phyloP scores from a whole-genome alignment of 2,113 vertebrate genomes.

The Hippocampus barbouri region DNA sequence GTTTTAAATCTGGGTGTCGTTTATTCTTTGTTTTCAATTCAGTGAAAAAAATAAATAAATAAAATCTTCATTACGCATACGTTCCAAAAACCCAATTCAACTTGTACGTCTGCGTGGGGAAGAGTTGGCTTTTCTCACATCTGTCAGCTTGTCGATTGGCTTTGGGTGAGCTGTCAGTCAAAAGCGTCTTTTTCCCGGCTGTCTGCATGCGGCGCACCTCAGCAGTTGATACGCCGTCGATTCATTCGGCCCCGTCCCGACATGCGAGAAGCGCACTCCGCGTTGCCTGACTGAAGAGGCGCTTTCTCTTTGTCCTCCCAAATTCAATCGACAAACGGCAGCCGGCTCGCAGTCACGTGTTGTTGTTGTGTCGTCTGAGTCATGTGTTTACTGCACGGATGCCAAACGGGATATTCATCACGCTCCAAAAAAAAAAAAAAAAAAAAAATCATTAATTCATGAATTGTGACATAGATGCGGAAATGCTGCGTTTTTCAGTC shows the following conservation, averaged over 20 bases:
- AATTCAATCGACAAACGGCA: slow-evolving; percentile 20
- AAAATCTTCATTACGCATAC: slow-evolving; percentile 31
- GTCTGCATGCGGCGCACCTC: slow-evolving; percentile 46
- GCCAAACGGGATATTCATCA: slow-evolving; percentile 8
- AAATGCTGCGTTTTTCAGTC: no score
- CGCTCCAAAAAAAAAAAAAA: not conserved
- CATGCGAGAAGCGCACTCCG: slow-evolving; percentile 16
- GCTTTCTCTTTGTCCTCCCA: slow-evolving; percentile 27
- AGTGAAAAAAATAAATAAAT: no score
- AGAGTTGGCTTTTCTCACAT: slow-evolving; percentile 44
- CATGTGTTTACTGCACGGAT: not conserved
- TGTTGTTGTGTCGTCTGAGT: slow-evolving; percentile 16
- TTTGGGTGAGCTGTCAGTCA: slow-evolving; percentile 54
- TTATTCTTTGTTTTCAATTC: no score
- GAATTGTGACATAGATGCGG: no score
- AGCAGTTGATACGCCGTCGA: slow-evolving; percentile 42
- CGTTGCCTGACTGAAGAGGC: slow-evolving; percentile 38
- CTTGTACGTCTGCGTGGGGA: slow-evolving; percentile 32
- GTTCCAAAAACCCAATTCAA: slow-evolving; percentile 22
- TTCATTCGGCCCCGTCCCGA: slow-evolving; percentile 20
- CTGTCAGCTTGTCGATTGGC: slow-evolving; percentile 56
- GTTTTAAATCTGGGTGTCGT: no score
- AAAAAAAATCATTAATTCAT: no score
- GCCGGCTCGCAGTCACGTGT: slow-evolving; percentile 13
- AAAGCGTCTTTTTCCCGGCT: slow-evolving; percentile 24